Conservation (phyloP, 2,797 vertebrate genomes). For the Telmatherina bonti region DNA sequence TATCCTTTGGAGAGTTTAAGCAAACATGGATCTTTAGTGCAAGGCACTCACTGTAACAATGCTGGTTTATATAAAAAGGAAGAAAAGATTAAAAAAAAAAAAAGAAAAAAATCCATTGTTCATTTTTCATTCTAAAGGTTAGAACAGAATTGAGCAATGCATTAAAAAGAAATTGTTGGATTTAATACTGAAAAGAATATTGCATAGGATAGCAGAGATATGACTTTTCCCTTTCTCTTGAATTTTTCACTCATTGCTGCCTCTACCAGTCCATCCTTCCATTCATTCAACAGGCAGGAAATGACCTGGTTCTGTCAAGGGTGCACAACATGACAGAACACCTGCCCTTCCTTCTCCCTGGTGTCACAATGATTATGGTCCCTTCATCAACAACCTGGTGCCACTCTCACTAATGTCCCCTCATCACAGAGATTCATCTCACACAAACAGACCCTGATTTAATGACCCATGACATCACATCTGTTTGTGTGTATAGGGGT, state of each 20-base stretch:
- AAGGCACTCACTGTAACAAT: conserved; percentile 59
- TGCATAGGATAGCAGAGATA: background rate
- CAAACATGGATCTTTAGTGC: conserved; percentile 66
- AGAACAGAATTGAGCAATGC: conserved; percentile 44
- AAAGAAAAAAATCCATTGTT: conserved; percentile 50
- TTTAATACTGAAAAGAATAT: conserved; percentile 24
- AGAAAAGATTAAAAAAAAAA: too few species aligned
- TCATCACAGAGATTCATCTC: conserved; percentile 64
- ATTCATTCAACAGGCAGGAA: conserved; percentile 50
- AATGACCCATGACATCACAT: conserved; percentile 76
- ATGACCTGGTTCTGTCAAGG: conserved; percentile 72
- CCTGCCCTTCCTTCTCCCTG: conserved; percentile 57
- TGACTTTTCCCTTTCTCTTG: background rate
- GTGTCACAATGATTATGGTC: conserved; percentile 66
- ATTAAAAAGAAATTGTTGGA: conserved; percentile 21
- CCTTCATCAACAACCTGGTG: conserved; percentile 68
- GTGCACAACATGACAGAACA: conserved; percentile 67
- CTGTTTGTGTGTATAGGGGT: conserved; percentile 62
- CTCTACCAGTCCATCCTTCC: conserved; percentile 27
- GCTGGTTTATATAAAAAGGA: conserved; percentile 46
- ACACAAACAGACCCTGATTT: conserved; percentile 70
- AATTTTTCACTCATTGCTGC: conserved; percentile 24
- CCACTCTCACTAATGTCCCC: conserved; percentile 62
- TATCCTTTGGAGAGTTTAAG: conserved; percentile 53
- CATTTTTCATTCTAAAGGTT: conserved; percentile 61